Evolutionary conservation across 2,113 vertebrate genomes (phyloP).

Genomic region (Eira barbara): DNA sequence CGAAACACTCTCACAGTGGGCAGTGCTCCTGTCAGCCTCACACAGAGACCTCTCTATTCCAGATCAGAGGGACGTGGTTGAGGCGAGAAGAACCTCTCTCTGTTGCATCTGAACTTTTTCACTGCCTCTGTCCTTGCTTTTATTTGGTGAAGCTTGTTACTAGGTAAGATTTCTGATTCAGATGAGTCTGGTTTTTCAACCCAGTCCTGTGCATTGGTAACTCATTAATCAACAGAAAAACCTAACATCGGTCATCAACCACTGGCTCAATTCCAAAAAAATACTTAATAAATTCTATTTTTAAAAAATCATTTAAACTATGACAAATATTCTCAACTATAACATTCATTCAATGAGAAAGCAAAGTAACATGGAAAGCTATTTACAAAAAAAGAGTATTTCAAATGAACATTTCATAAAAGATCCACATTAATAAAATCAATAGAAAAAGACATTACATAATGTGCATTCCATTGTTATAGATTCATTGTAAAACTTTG

Average conservation of each 20-base stretch:
- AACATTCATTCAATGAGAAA: background rate
- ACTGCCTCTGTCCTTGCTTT: background rate
- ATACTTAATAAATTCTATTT: background rate
- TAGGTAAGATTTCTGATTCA: background rate
- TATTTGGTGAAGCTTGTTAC: background rate
- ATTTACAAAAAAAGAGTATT: constrained; percentile 18
- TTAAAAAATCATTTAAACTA: background rate
- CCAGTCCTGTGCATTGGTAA: background rate
- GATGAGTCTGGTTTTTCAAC: background rate
- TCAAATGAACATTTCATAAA: background rate
- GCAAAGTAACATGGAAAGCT: background rate
- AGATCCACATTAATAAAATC: background rate
- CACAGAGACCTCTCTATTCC: background rate
- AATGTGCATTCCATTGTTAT: background rate
- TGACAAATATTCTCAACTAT: constrained; percentile 19
- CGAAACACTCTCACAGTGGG: background rate
- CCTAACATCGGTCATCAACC: background rate
- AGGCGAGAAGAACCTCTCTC: background rate
- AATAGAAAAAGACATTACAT: background rate
- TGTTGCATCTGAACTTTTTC: background rate
- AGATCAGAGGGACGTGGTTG: background rate
- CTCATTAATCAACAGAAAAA: background rate
- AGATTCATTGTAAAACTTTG: background rate
- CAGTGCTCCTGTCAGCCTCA: background rate
- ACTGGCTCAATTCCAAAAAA: background rate